A percentile compares a stretch with the other conserved stretches of the same genome.
Conservation (phyloP, 2,113 vertebrate genomes). For the Neolamprologus hecqui region DNA sequence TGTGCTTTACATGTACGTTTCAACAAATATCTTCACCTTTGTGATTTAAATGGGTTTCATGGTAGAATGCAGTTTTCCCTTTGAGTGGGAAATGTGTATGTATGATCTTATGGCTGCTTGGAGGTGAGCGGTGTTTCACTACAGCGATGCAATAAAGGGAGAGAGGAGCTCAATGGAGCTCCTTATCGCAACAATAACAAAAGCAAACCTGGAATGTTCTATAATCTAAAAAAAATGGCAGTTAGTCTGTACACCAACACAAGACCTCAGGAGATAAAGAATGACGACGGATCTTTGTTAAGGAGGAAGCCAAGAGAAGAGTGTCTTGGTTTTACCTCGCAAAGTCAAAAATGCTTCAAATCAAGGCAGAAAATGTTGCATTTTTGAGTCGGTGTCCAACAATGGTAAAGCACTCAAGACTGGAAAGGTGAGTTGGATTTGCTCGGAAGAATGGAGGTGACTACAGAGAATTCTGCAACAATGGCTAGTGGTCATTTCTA, state of each 20-base stretch:
- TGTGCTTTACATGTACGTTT: conserved; percentile 38
- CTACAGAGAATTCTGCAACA: conserved; percentile 26
- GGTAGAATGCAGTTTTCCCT: conserved; percentile 14
- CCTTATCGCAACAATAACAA: conserved; percentile 17
- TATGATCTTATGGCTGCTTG: neutral
- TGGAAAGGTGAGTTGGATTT: conserved; percentile 3
- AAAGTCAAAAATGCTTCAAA: conserved; percentile 52
- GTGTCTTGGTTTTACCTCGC: conserved; percentile 13
- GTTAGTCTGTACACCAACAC: conserved; percentile 53
- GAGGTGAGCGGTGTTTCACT: neutral
- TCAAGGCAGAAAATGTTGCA: conserved; percentile 29
- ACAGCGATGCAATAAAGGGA: conserved; percentile 57
- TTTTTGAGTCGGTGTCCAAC: conserved; percentile 37
- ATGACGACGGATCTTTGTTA: neutral
- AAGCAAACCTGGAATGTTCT: conserved; percentile 64
- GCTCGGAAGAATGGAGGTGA: conserved; percentile 31
- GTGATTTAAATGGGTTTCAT: conserved; percentile 3
- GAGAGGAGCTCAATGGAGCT: conserved; percentile 8
- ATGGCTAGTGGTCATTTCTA: conserved; percentile 39
- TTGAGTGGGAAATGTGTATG: neutral
- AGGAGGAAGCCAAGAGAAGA: conserved; percentile 7
- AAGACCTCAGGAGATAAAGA: conserved; percentile 8
- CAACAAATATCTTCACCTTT: neutral
- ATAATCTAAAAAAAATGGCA: conserved; percentile 68
- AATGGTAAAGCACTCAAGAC: conserved; percentile 7